Base-by-base conservation (phyloP, 2,888 invertebrate genomes). In the Drosophila recens region DNA sequence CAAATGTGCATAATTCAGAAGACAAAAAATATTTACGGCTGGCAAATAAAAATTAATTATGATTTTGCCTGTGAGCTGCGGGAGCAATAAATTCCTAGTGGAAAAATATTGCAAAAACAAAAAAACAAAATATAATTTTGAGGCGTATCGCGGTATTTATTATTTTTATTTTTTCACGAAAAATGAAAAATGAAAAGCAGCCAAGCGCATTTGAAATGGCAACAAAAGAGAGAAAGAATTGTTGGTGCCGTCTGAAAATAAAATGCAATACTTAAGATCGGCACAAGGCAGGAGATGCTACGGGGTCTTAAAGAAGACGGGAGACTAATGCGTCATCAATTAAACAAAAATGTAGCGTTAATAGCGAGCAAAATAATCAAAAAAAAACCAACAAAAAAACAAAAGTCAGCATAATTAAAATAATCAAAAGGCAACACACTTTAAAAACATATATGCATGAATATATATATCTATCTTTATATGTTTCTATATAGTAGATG, bases 181-280 rank as follows among this genome's bases (percentile, higher is more conserved):
- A 75, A 63, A 67, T 75, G 67, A 58, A 72, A 58, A 63, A 46
- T 46, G 46, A 54, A 54, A 48, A 67, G 46, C 67, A 70, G 67
- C 40, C 72, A 49, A 78, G 73, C 83, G 75, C 84, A 80, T 70
- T 69, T 64, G 51, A 71, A 72, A 73, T 79, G 71, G 66, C 71
- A 72, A 69, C 81, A 79, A 79, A 79, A 69, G 71, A 72, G 54
- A 48, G 34, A 64, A 40, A 40, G 48, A 42, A 58, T 87, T 90
- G 72, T 90, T 87, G 86, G 86, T 87, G 86, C 86, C 86, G 86
- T 87, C 86, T 87, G 86, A 86, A 87, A 86, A 90, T 73, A 63
- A 84, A 82, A 68, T 71, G 74, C 83, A 86, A 54, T 62, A 58
- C 43, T 40, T 17, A 42, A 30, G 8, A 15, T 42, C 36, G 38